These are phyloP conservation scores for Mormoops blainvillei DNA, from an alignment of 2,113 vertebrate species.

Conservation along the genomic window DNA sequence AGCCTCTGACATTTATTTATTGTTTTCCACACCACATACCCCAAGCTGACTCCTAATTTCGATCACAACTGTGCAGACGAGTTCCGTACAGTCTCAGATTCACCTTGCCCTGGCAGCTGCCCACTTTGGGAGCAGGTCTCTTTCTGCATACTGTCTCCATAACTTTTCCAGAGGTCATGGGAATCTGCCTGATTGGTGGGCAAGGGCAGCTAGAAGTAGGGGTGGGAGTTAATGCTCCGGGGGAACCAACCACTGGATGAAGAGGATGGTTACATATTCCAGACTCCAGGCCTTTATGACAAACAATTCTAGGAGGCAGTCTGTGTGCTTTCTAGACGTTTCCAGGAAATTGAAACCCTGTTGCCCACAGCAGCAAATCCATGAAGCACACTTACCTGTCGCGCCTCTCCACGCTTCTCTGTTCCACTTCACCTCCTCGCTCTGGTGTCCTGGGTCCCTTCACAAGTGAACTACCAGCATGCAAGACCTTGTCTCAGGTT, in stretches of 20 bases:
- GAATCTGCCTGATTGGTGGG: background rate
- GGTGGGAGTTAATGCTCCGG: background rate
- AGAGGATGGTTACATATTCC: background rate
- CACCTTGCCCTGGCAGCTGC: background rate
- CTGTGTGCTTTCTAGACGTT: background rate
- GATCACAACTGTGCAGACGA: background rate
- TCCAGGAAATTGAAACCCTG: background rate
- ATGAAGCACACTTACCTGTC: accelerated
- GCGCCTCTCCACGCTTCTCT: background rate
- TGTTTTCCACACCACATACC: background rate
- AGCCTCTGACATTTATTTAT: background rate
- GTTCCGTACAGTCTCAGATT: background rate
- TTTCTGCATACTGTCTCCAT: background rate
- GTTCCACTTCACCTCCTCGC: background rate
- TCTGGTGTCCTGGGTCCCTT: background rate
- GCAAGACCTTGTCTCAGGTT: background rate
- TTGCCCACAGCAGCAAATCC: background rate
- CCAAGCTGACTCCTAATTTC: background rate
- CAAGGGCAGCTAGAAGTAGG: background rate
- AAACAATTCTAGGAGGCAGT: background rate
- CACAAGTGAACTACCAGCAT: background rate
- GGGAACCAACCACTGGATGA: background rate
- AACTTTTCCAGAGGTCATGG: background rate
- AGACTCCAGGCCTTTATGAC: background rate
- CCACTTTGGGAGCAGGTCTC: background rate